Evolutionary conservation across 2,113 vertebrate genomes (phyloP).

Genomic region (Leptodactylus fuscus): DNA sequence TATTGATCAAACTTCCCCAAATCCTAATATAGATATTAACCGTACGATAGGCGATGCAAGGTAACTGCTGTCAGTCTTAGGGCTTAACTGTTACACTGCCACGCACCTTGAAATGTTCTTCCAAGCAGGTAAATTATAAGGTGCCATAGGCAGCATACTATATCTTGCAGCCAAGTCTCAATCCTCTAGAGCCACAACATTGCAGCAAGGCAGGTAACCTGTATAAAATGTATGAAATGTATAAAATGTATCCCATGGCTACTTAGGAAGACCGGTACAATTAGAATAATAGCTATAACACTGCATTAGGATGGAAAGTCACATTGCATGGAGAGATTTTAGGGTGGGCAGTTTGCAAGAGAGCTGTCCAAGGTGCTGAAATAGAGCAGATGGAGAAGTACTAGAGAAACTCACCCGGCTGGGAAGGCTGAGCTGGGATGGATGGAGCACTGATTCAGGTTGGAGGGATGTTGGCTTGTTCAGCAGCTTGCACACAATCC

Average conservation of each 20-base stretch:
- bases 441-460: conserved; percentile 7
- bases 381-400: background rate
- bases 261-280: background rate
- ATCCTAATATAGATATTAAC: background rate
- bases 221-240: too few relatives aligned
- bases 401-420: conserved; percentile 34
- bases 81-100: conserved; percentile 12
- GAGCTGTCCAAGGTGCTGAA: conserved; percentile 55
- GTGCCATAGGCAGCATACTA: background rate
- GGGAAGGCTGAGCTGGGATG: conserved; percentile 27
- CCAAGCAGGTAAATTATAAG: background rate
- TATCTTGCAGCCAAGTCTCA: background rate
- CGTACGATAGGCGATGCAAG: background rate
- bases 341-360: background rate
- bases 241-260: background rate
- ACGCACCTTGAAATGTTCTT: background rate
- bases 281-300: background rate
- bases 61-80: background rate
- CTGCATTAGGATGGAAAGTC: background rate
- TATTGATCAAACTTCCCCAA: background rate
- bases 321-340: background rate
- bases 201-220: background rate
- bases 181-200: background rate
- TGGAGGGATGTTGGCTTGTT: background rate
- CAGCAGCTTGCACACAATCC: conserved; percentile 49